Percentiles rank a stretch among this genome's conserved stretches.
phyloP scores from a whole-genome alignment of 1,140 invertebrate genomes.

The Drosophila tsacasi region DNA sequence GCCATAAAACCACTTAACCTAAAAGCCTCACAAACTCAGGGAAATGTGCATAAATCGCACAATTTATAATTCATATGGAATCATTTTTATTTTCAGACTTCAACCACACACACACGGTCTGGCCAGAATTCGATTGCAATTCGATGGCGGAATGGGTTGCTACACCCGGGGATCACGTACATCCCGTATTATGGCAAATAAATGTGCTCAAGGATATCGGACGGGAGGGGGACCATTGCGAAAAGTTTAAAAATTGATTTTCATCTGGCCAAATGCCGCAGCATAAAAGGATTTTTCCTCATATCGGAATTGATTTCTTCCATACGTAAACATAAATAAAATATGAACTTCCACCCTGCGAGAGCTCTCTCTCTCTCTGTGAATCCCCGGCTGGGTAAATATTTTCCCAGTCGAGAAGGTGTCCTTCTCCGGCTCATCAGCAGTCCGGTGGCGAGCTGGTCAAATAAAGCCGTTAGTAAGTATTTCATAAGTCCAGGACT shows the following conservation, averaged over 20 bases:
- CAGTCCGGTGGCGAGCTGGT: constrained; percentile 70
- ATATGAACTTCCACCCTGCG: constrained; percentile 60
- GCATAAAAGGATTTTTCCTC: constrained; percentile 76
- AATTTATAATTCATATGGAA: constrained; percentile 81
- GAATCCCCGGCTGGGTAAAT: constrained; percentile 62
- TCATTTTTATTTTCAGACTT: constrained; percentile 54
- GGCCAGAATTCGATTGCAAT: constrained; percentile 46
- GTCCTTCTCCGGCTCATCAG: constrained; percentile 56
- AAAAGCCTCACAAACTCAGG: constrained; percentile 58
- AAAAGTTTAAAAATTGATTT: constrained; percentile 82
- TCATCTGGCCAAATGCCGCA: constrained; percentile 61
- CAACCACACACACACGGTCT: constrained; percentile 22
- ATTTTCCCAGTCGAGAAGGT: constrained; percentile 58
- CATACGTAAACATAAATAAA: constrained; percentile 80
- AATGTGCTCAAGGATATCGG: constrained; percentile 61
- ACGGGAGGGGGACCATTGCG: constrained; percentile 53
- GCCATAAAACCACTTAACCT: constrained; percentile 78
- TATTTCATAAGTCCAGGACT: constrained; percentile 75
- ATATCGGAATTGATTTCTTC: constrained; percentile 77
- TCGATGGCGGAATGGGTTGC: constrained; percentile 27
- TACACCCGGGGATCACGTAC: constrained; percentile 55
- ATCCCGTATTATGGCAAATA: constrained; percentile 77
- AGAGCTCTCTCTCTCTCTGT: background rate
- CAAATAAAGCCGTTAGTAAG: constrained; percentile 82
- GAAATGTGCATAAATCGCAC: constrained; percentile 69